Evolutionary conservation across 2,888 invertebrate genomes (phyloP).

Genomic region (Agriopis marginaria): DNA sequence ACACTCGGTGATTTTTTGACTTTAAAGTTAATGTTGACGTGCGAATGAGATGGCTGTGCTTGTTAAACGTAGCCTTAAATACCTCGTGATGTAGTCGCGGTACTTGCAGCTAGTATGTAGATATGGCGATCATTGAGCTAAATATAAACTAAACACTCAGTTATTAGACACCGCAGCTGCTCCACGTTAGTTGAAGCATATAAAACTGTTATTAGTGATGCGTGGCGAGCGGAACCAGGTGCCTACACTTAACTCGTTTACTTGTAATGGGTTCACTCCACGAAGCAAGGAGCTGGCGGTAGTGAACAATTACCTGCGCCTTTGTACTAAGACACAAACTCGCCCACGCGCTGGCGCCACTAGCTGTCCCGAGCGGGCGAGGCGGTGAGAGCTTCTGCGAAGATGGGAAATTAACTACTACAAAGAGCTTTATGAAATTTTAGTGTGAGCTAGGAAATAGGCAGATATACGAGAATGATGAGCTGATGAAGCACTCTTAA

Average conservation of each 20-base stretch:
- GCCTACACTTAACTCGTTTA: conserved; percentile 25
- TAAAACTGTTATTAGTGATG: neutral
- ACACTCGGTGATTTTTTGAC: too few species aligned
- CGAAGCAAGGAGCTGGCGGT: conserved; percentile 8
- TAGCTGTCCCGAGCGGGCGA: neutral
- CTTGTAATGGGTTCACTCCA: conserved; percentile 28
- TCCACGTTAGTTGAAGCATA: neutral
- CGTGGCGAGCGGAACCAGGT: neutral
- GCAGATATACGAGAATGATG: too few species aligned
- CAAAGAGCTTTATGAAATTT: conserved; percentile 29
- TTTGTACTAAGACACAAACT: conserved; percentile 20
- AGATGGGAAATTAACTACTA: conserved; percentile 29
- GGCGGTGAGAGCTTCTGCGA: conserved; percentile 15
- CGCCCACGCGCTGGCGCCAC: conserved; percentile 3
- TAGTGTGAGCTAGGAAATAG: conserved; percentile 10
- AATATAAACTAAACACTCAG: neutral
- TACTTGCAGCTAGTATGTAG: neutral
- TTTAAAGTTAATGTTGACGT: too few species aligned
- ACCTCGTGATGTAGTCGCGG: too few species aligned
- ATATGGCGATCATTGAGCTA: neutral
- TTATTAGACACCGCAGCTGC: neutral
- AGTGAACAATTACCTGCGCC: conserved; percentile 32
- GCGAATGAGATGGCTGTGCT: too few species aligned
- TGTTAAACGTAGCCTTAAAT: too few species aligned
- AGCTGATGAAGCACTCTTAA: conserved; percentile 6